Evolutionary conservation across 2,113 vertebrate species (phyloP).

Genomic region (Thunnus thynnus): DNA sequence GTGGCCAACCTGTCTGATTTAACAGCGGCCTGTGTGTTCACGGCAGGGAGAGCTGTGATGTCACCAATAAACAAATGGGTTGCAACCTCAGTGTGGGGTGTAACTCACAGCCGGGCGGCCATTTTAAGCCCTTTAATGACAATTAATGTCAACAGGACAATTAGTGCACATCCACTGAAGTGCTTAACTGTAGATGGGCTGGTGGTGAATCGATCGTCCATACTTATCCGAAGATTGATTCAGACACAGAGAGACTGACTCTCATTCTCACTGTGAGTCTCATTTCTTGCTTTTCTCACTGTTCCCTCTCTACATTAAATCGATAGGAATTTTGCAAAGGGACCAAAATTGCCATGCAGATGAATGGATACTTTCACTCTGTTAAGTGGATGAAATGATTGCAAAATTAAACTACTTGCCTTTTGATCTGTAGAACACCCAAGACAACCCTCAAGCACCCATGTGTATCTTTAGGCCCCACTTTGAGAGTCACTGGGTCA

Average conservation of each 20-base stretch:
- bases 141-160: slow-evolving; percentile 87
- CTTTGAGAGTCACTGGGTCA: slow-evolving; percentile 65
- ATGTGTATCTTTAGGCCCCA: slow-evolving; percentile 31
- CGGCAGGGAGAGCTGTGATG: slow-evolving; percentile 57
- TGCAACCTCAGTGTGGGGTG: slow-evolving; percentile 57
- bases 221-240: slow-evolving; percentile 85
- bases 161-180: slow-evolving; percentile 81
- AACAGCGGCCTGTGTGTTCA: slow-evolving; percentile 45
- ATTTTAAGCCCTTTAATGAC: slow-evolving; percentile 83
- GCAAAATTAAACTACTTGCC: slow-evolving; percentile 22
- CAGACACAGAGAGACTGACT: slow-evolving; percentile 56
- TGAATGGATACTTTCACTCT: slow-evolving; percentile 14
- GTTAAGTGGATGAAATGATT: slow-evolving; percentile 28
- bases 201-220: slow-evolving; percentile 76
- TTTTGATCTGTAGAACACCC: slow-evolving; percentile 24
- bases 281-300: slow-evolving; percentile 32
- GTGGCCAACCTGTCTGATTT: slow-evolving; percentile 56
- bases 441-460: slow-evolving; percentile 9
- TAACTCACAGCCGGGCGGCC: slow-evolving; percentile 72
- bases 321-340: not conserved
- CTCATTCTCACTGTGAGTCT: slow-evolving; percentile 49
- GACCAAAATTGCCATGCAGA: not conserved
- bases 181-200: slow-evolving; percentile 77
- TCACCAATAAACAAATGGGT: slow-evolving; percentile 81
- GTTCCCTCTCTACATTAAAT: slow-evolving; percentile 7